A percentile compares a stretch with the other conserved stretches of the same genome.
Conservation (phyloP, 2,113 vertebrate genomes). For the Tinamus guttatus region DNA sequence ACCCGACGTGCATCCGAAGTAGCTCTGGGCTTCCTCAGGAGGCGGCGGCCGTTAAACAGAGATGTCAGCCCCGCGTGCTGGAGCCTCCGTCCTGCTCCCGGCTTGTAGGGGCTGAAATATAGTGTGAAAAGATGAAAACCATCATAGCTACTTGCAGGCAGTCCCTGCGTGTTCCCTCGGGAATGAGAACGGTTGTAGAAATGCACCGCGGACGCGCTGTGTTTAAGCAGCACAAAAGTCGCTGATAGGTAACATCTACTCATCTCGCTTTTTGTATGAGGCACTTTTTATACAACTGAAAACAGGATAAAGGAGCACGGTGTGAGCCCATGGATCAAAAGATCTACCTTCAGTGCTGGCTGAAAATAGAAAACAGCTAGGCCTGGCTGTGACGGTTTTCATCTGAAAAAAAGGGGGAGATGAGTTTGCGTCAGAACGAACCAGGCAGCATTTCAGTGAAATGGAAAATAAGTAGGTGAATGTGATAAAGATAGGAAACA, state of each 20-base stretch:
- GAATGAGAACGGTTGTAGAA: constrained; percentile 5
- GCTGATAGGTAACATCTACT: constrained; percentile 35
- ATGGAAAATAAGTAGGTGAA: constrained; percentile 60
- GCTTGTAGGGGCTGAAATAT: not conserved
- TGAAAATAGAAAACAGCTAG: constrained; percentile 64
- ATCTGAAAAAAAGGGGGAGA: constrained; percentile 43
- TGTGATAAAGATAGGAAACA: constrained; percentile 53
- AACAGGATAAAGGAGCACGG: not conserved
- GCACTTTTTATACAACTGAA: constrained; percentile 8
- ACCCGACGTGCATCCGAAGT: not conserved
- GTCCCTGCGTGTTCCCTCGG: not conserved
- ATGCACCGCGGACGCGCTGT: not conserved
- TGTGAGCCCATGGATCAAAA: constrained; percentile 49
- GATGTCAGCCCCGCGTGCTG: not conserved
- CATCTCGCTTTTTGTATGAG: constrained; percentile 23
- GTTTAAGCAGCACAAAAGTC: not conserved
- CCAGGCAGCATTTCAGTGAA: constrained; percentile 39
- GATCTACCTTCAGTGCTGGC: constrained; percentile 8
- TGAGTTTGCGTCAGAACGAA: not conserved
- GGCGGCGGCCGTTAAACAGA: not conserved
- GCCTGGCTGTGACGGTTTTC: constrained; percentile 12
- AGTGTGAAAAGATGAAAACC: constrained; percentile 35
- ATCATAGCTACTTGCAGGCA: not conserved
- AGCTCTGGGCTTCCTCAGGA: constrained; percentile 38
- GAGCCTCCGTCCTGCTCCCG: not conserved